A percentile compares a stretch with the other conserved stretches of the same genome.
Evolutionary conservation across 2,113 vertebrate species (phyloP).

Genomic region (Etheostoma cragini): DNA sequence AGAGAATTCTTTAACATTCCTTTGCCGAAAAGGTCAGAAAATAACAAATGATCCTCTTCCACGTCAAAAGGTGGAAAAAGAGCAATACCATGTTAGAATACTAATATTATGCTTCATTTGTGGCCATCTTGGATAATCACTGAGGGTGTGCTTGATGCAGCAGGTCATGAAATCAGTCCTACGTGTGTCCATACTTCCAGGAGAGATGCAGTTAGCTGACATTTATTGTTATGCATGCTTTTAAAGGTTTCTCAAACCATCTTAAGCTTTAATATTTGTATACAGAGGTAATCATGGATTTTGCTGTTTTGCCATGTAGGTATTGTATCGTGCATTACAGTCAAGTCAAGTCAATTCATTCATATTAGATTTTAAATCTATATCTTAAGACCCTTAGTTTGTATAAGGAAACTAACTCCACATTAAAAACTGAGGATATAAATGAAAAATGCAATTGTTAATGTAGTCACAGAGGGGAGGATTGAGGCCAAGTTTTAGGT

Average conservation of each 20-base stretch:
- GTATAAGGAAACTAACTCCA: neutral
- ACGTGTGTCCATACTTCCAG: neutral
- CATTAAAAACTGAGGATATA: neutral
- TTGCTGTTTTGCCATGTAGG: neutral
- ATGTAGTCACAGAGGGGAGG: conserved; percentile 17
- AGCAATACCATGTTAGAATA: neutral
- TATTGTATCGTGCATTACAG: neutral
- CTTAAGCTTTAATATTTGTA: neutral
- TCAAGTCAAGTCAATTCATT: no score
- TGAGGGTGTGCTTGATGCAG: conserved; percentile 8
- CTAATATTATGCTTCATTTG: neutral
- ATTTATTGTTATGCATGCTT: conserved; percentile 19
- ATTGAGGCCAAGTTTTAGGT: conserved; percentile 30
- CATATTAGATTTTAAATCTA: neutral
- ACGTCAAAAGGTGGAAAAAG: neutral
- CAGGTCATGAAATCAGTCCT: neutral
- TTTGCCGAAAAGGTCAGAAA: neutral
- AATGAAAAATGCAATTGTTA: conserved; percentile 8
- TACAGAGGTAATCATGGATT: neutral
- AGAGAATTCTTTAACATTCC: neutral
- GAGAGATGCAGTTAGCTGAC: conserved; percentile 12
- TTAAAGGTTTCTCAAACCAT: neutral
- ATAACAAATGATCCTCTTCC: neutral
- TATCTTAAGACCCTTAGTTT: neutral
- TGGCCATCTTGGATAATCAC: conserved; percentile 9